Evolutionary conservation across 64 coral and sea anemone species (phyloP), one percentile per base, ranked within the genome.

Genomic region (Trachythela sp.): DNA sequence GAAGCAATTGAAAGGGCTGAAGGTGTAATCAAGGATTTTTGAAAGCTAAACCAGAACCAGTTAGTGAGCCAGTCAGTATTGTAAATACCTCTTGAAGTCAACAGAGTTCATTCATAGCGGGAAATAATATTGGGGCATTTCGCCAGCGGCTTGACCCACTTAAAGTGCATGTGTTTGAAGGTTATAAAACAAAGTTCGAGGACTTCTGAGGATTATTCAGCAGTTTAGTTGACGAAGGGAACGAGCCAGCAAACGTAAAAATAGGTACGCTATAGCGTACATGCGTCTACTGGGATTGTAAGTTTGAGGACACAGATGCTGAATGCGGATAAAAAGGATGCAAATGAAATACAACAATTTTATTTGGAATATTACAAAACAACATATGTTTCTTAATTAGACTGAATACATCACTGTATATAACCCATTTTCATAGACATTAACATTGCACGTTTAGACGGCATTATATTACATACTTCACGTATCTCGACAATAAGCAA

Each of bases 131-230:
- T 64, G 56, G 56, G 17, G 20, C 56, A 64, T 20, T 18, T 64
- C 56, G 24, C 8, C 18, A 20, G 13, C 1, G 24, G 56, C 56
- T 64, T 64, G 37, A 80, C 11, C 34, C 8, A 37, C 37, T 80
- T 17, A 85, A 84, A 40, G 20, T 90, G 38, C 89, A 49, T 0
- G 43, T 54, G 0, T 90, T 90, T 22, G 40, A 40, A 39, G 39
- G 89, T 42, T 48, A 85, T 49, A 90, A 90, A 48, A 29, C 38
- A 26, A 43, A 85, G 80, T 90, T 90, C 54, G 77, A 90, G 54
- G 89, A 90, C 31, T 84, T 90, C 40, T 90, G 77, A 34, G 75
- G 43, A 3, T n/a, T 68, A 5, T 90, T 90, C 20, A 40, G 1
- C 20, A 90, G 89, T 64, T 33, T 92, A 3, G 75, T 80, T 80